phyloP scores from a whole-genome alignment of 2,113 vertebrate genomes.

The Chaenocephalus aceratus region DNA sequence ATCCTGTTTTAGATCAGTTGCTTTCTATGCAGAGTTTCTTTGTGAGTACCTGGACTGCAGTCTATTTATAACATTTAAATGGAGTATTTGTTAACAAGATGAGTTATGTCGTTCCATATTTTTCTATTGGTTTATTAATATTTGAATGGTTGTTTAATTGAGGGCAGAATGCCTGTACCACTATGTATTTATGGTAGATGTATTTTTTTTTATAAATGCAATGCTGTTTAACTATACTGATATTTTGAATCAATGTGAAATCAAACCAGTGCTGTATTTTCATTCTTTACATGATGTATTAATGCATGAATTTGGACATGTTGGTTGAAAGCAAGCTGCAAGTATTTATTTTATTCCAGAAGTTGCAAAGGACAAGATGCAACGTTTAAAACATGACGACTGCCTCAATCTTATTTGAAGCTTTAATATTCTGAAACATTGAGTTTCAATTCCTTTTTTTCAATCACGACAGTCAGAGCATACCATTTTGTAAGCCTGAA shows the following conservation, averaged over 20 bases:
- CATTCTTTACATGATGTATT: not conserved
- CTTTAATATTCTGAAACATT: too few relatives aligned
- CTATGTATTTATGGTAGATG: slow-evolving; percentile 33
- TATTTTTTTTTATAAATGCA: not conserved
- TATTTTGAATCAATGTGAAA: slow-evolving; percentile 57
- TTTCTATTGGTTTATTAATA: slow-evolving; percentile 44
- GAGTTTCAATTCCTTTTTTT: too few relatives aligned
- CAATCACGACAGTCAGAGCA: too few relatives aligned
- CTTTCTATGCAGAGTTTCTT: slow-evolving; percentile 42
- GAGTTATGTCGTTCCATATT: not conserved
- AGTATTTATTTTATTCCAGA: not conserved
- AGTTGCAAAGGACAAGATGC: too few relatives aligned
- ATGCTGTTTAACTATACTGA: slow-evolving; percentile 21
- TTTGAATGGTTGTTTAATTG: slow-evolving; percentile 35
- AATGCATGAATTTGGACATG: not conserved
- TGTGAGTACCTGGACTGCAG: slow-evolving; percentile 17
- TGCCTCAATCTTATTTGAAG: too few relatives aligned
- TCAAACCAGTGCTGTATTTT: not conserved
- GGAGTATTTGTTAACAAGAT: slow-evolving; percentile 20
- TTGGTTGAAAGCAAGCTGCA: not conserved
- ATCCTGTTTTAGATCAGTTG: slow-evolving; percentile 19
- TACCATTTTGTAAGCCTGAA: too few relatives aligned
- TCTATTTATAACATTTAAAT: slow-evolving; percentile 55
- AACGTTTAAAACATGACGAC: too few relatives aligned
- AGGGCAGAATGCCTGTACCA: slow-evolving; percentile 36